Evolutionary conservation across 1,140 invertebrate species (phyloP).

Genomic region (Euglossa dilemma): DNA sequence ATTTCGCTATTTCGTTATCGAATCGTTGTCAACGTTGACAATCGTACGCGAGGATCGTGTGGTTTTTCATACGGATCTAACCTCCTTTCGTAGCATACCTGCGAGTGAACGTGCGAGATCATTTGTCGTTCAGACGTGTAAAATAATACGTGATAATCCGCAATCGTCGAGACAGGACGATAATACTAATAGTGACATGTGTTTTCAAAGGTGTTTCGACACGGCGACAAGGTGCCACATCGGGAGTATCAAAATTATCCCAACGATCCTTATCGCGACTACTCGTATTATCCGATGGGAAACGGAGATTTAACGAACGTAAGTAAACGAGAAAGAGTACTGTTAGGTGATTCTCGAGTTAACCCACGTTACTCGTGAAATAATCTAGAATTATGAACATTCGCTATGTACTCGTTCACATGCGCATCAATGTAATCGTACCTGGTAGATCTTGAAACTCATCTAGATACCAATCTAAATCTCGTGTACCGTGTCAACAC

Average conservation of each 20-base stretch:
- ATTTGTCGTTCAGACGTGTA: neutral
- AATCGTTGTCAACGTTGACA: neutral
- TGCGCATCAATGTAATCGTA: neutral
- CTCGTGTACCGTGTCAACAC: too few species aligned
- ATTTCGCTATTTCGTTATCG: constrained; percentile 28
- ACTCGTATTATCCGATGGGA: constrained; percentile 78
- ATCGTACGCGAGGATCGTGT: neutral
- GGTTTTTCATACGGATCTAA: neutral
- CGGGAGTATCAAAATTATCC: constrained; percentile 80
- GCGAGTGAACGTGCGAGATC: neutral
- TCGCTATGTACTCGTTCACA: neutral
- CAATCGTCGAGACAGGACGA: constrained; percentile 25
- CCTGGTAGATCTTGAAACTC: neutral
- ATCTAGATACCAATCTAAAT: constrained; percentile 3
- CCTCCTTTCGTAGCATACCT: neutral
- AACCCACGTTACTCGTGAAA: neutral
- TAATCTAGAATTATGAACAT: neutral
- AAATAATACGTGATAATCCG: neutral
- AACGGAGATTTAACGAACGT: constrained; percentile 81
- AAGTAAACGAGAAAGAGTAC: constrained; percentile 60
- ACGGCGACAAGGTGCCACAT: constrained; percentile 81
- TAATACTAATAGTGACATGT: neutral
- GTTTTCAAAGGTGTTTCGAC: constrained; percentile 78
- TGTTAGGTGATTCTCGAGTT: neutral
- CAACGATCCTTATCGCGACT: constrained; percentile 78